These are phyloP conservation scores for Mungos mungo DNA, from an alignment of 2,113 vertebrate species.

Conservation along the genomic window DNA sequence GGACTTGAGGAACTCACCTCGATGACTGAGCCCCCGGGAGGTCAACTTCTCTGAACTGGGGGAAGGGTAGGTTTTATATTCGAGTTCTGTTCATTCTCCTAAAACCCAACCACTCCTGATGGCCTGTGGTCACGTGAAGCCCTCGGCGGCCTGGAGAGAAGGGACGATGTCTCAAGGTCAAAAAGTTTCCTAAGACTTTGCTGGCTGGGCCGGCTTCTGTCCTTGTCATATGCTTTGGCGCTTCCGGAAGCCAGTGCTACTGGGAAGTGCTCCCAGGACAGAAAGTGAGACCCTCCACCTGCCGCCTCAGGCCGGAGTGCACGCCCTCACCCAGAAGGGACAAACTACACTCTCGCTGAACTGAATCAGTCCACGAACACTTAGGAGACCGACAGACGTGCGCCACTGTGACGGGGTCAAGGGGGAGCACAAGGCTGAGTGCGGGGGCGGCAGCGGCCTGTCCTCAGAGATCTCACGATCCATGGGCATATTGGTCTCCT, in stretches of 20 bases:
- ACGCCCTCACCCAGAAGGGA: neutral
- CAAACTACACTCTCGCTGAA: neutral
- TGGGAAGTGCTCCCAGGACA: neutral
- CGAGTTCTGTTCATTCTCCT: neutral
- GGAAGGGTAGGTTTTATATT: neutral
- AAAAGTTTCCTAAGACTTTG: neutral
- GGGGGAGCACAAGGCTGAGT: neutral
- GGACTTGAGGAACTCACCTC: neutral
- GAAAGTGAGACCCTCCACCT: neutral
- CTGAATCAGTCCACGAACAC: neutral
- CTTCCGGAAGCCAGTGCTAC: neutral
- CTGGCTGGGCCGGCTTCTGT: neutral
- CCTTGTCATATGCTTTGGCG: neutral
- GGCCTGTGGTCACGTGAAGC: neutral
- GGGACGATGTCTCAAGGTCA: neutral
- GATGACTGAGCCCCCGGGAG: neutral
- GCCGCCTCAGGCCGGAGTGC: neutral
- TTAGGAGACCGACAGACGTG: neutral
- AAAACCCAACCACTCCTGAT: neutral
- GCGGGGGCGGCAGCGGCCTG: neutral
- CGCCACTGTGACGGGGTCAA: neutral
- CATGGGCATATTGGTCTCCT: neutral
- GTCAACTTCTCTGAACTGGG: neutral
- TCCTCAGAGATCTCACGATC: neutral
- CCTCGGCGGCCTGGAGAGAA: neutral